Evolutionary conservation across 2,113 vertebrate genomes (phyloP), one percentile per base, ranked within the genome.

Genomic region (Pteronura brasiliensis): DNA sequence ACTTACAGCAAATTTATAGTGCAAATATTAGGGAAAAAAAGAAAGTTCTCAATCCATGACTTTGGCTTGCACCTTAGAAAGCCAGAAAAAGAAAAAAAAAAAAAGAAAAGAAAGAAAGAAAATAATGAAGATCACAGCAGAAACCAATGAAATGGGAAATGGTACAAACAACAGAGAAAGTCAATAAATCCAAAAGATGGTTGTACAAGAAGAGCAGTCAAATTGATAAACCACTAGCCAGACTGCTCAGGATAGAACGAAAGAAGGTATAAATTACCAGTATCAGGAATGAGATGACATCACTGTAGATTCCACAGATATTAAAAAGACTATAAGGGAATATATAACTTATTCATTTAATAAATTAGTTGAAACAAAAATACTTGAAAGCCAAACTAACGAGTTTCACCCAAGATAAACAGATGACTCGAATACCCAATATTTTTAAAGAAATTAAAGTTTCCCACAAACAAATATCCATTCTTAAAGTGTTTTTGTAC

Each of bases 361-460:
- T 47, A 86, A 71, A 85, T 84, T 65, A 86, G 20, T 86, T 65
- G 49, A 81, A 93, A 81, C 77, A 47, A 84, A 94, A 63, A 31
- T 94, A 39, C 27, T 96, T 92, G 88, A 94, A 90, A 97, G 52
- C 59, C 44, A 77, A 76, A 79, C 4, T 20, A 39, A 49, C 13
- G 79, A 89, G 36, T 80, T 67, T 95, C 61, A 63, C 14, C 87
- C 6, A 87, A 87, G 69, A 93, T 77, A 84, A 80, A 71, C 27
- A 76, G 31, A 85, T 67, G 15, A 74, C 8, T 44, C 23, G 7
- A 89, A 63, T 61, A 89, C 8, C 14, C 34, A 15, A 52, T 77
- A 61, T 88, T 88, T 80, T n/a, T 77, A 85, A 79, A 84, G 25
- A 82, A 96, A 57, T 18, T 20, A 31, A 86, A 80, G 74, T 96